Base-by-base conservation (phyloP, 2,113 vertebrate species). In the Bujurquina vittata region DNA sequence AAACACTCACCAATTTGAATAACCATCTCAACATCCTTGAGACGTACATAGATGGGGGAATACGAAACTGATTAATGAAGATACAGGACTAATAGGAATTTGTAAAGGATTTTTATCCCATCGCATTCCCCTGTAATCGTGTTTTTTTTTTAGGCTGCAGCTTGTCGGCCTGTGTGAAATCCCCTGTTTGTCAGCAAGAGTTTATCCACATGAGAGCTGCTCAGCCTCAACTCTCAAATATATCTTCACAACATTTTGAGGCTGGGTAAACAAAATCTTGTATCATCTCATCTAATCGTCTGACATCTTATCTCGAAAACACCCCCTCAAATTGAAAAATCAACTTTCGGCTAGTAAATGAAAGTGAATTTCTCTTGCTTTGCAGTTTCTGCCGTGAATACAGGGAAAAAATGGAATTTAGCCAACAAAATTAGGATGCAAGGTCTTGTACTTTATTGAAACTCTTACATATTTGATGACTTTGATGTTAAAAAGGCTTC, bases 381-480 rank as follows among this genome's bases (percentile, higher is more conserved):
- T 75, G 78, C 55, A 62, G 57, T 84, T 80, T 82, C 23, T 43
- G 35, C 60, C 67, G 10, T 60, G 58, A 79, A 52, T 49, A 56
- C 40, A 52, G 10, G 37, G 3, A 56, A 37, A 26, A 75, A 63
- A n/a, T 1, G n/a, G 11, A 63, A 49, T 82, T 77, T 83, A 20
- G 14, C 49, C 17, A 22, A 75, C 12, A 85, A 81, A 89, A 86
- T 80, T 37, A 79, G 67, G 75, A 85, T 78, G 62, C 4, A 0
- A 59, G 57, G 33, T 79, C 73, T 87, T 54, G 46, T 57, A 77
- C 37, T 62, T 84, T 49, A n/a, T 57, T 56, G 79, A 72, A 82
- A 65, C 67, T 83, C 67, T 61, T 89, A 58, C 87, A 92, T 90
- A 86, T 87, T 91, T 93, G 60, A 93, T 90, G 77, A 87, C 62